Evolutionary conservation across 2,113 vertebrate species (phyloP).

Genomic region (Muntiacus reevesi): DNA sequence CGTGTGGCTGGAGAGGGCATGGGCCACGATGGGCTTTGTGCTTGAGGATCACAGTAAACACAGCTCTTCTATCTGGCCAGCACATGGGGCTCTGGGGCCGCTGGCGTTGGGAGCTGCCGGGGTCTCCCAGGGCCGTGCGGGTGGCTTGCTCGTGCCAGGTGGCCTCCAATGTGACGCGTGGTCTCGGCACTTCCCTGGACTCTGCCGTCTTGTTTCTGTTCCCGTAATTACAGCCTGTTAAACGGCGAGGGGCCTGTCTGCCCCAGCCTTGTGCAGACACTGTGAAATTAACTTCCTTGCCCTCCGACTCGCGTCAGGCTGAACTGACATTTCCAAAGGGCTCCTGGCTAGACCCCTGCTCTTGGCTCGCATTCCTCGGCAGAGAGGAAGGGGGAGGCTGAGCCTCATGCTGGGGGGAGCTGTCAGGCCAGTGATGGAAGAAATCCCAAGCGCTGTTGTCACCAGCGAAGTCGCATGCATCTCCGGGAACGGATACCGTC

Average conservation of each 20-base stretch:
- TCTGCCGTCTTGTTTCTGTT: slow-evolving; percentile 69
- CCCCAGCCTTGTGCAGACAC: slow-evolving; percentile 83
- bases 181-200: slow-evolving; percentile 43
- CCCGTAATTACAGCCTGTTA: slow-evolving; percentile 80
- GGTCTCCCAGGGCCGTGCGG: slow-evolving; percentile 64
- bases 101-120: slow-evolving; percentile 53
- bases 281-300: slow-evolving; percentile 89
- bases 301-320: slow-evolving; percentile 69
- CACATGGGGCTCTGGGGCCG: background rate
- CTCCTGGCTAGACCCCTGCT: background rate
- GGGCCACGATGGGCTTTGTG: background rate
- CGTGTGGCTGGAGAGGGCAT: background rate
- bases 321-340: slow-evolving; percentile 72
- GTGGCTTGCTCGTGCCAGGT: slow-evolving; percentile 38
- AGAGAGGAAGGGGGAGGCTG: background rate
- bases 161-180: slow-evolving; percentile 38
- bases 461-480: accelerated
- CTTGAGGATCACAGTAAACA: background rate
- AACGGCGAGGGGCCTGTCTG: slow-evolving; percentile 70
- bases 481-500: background rate
- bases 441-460: background rate
- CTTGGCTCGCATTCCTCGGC: background rate
- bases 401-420: background rate
- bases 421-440: background rate
- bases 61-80: slow-evolving; percentile 41